Evolutionary conservation across 2,113 vertebrate genomes (phyloP).

Genomic region (Gnathonemus echidnorhynchus): DNA sequence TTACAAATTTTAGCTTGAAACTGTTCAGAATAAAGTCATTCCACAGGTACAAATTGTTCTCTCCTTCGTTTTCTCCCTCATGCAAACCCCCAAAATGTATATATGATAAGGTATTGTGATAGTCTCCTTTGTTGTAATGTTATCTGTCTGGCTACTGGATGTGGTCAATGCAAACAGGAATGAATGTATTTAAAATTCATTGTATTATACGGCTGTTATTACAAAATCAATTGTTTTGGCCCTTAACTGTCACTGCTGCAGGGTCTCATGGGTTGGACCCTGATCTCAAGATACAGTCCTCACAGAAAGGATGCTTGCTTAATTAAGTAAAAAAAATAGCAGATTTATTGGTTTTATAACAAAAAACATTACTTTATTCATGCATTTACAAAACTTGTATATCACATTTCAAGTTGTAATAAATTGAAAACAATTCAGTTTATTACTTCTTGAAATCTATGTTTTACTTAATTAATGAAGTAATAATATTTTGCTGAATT

Average conservation of each 20-base stretch:
- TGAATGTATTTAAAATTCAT: not conserved
- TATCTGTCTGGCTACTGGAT: not conserved
- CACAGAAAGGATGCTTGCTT: not conserved
- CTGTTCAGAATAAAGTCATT: not conserved
- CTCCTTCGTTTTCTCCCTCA: not conserved
- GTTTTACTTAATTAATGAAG: not conserved
- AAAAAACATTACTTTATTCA: not conserved
- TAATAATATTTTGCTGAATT: not conserved
- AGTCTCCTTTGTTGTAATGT: not conserved
- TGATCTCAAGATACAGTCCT: not conserved
- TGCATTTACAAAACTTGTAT: not conserved
- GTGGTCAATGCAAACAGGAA: not conserved
- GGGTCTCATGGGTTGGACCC: not conserved
- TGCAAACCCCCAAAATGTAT: not conserved
- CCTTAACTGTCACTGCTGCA: not conserved
- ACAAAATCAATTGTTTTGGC: not conserved
- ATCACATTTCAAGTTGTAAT: not conserved
- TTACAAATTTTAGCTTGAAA: not conserved
- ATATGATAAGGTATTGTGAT: not conserved
- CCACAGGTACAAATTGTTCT: not conserved
- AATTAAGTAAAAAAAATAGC: not conserved
- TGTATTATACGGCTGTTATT: not conserved
- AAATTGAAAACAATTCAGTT: not conserved
- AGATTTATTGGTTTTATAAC: not conserved
- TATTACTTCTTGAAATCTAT: not conserved